Evolutionary conservation across 2,888 invertebrate genomes (phyloP).

Genomic region (Pocota personata): DNA sequence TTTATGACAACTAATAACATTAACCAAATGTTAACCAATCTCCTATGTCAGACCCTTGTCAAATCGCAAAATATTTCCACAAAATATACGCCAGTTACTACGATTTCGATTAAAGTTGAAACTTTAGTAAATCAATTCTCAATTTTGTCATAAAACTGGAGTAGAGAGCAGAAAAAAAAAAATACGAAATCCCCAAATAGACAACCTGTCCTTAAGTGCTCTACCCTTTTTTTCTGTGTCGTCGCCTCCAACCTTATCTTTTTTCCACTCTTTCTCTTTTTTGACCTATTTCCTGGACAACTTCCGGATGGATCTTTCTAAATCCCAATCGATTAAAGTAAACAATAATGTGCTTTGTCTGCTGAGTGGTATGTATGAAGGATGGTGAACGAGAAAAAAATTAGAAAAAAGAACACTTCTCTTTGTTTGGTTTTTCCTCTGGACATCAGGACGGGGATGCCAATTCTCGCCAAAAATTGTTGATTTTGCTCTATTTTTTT

Average conservation of each 20-base stretch:
- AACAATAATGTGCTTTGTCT: conserved; percentile 53
- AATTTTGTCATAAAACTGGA: not conserved
- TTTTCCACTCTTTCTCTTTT: not conserved
- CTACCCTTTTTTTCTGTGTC: conserved; percentile 17
- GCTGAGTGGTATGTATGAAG: conserved; percentile 12
- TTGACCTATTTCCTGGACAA: conserved; percentile 44
- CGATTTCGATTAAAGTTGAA: conserved; percentile 35
- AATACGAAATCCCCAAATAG: conserved; percentile 15
- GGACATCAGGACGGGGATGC: conserved; percentile 6
- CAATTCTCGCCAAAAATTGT: conserved; percentile 33
- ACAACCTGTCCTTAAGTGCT: conserved; percentile 35
- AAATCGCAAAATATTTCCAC: not conserved
- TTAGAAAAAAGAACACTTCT: not conserved
- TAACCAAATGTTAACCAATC: not conserved
- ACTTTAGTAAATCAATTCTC: conserved; percentile 35
- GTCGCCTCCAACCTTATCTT: not conserved
- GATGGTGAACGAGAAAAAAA: not conserved
- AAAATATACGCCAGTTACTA: not conserved
- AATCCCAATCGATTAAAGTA: conserved; percentile 54
- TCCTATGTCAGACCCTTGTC: conserved; percentile 14
- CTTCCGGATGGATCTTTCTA: conserved; percentile 48
- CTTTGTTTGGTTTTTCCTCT: not conserved
- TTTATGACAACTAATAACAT: conserved; percentile 28
- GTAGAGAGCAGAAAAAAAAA: not conserved
- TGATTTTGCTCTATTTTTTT: not conserved